Evolutionary conservation across 2,888 invertebrate species (phyloP), one percentile per base, ranked within the genome.

Genomic region (Aporophyla nigra): DNA sequence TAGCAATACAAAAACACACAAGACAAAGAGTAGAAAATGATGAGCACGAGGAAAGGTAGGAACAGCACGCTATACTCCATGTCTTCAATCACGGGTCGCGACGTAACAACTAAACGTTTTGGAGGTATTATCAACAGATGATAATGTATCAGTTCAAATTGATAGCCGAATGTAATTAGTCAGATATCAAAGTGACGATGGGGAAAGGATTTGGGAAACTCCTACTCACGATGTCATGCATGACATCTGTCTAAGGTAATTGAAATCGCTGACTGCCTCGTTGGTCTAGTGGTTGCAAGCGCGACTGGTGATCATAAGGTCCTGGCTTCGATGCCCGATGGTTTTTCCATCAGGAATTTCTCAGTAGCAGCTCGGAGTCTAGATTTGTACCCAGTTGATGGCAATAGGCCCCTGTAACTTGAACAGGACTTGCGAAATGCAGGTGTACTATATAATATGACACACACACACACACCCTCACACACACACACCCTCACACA

Each of bases 1-100:
- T 90, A 94, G 88, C 93, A 94, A 80, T 93, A 91, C 16, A 95
- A 72, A 73, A 93, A 94, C 5, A 93, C 63, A 74, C 95, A 96
- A 0, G 93, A 92, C 0, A 93, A 0, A 0, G 86, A 85, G 71
- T 95, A 95, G 1, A 94, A 69, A 0, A 91, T 59, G 14, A 91
- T 81, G 3, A 93, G 63, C 62, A 89, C 78, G 7, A 92, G 59
- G 58, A 93, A 90, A 1, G 93, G 92, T 1, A 93, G 56, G 49
- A 92, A 90, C 5, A 92, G 54, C 62, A 88, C 76, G 0, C 75
- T 63, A 19, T 79, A 90, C 56, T 93, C 92, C 93, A 93, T 87
- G 74, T 24, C 63, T 62, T 51, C 21, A n/a, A 40, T 6, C 40
- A 3, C 5, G 40, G 46, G 43, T 46, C 33, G 72, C 69, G 58